These are phyloP conservation scores for Allacma fusca DNA, from an alignment of 2,888 invertebrate species.

Conservation along the genomic window DNA sequence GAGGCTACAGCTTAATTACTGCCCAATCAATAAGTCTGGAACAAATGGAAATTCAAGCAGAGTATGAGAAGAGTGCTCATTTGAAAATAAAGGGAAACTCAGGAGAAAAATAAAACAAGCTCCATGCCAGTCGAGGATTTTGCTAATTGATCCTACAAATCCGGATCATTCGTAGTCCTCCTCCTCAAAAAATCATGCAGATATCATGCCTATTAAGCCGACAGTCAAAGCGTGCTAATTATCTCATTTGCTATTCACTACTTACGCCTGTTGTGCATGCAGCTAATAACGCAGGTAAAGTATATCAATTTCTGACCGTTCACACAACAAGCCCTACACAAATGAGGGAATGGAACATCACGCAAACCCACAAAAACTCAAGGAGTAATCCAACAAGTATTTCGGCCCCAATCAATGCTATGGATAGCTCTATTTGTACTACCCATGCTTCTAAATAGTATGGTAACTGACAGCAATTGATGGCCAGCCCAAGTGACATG, in stretches of 20 bases:
- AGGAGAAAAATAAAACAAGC: background rate
- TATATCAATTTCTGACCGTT: background rate
- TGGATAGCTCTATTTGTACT: background rate
- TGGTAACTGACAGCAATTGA: slow-evolving; percentile 2
- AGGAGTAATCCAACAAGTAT: background rate
- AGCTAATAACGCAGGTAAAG: background rate
- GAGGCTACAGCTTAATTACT: background rate
- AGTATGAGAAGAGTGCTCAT: too few species aligned
- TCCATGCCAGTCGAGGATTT: background rate
- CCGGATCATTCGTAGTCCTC: background rate
- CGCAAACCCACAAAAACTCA: slow-evolving; percentile 7
- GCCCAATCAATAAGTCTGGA: background rate
- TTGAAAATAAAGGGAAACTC: background rate
- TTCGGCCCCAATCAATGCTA: background rate
- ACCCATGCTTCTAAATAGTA: background rate
- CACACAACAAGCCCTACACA: background rate
- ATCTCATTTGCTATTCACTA: slow-evolving; percentile 16
- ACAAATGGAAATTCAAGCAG: background rate
- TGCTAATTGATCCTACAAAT: background rate
- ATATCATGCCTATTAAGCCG: background rate
- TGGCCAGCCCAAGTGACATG: background rate
- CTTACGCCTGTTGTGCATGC: background rate
- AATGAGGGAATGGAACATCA: background rate
- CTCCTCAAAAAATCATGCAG: slow-evolving; percentile 3
- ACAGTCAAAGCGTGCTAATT: slow-evolving; percentile 13